Conservation (phyloP, 1,140 invertebrate genomes). For the Drosophila nasuta region DNA sequence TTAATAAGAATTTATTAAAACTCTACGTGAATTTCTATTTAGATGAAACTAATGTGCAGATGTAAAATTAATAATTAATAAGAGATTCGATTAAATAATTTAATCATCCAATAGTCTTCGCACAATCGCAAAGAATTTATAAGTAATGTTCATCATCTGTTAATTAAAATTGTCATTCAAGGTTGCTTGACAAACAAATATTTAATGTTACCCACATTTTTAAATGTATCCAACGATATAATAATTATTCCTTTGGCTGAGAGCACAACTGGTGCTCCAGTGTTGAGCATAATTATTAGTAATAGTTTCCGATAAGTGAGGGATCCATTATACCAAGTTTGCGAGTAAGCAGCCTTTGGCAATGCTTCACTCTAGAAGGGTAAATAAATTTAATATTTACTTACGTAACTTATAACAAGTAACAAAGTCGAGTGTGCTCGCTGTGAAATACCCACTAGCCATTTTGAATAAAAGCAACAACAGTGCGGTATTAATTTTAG, state of each 20-base stretch:
- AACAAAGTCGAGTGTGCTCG: no score
- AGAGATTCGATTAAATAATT: background rate
- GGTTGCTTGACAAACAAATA: no score
- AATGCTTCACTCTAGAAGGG: conserved; percentile 41
- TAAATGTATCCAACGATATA: conserved; percentile 55
- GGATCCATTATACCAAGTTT: conserved; percentile 48
- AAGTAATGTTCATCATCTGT: conserved; percentile 54
- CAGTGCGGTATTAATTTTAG: no score
- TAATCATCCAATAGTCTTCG: conserved; percentile 17
- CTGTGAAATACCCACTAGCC: no score
- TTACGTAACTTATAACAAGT: background rate
- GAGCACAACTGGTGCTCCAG: conserved; percentile 37
- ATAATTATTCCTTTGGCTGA: conserved; percentile 42
- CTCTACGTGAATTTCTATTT: background rate
- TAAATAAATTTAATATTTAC: background rate
- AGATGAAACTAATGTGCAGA: background rate
- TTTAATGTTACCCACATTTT: conserved; percentile 33
- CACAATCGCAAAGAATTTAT: conserved; percentile 26
- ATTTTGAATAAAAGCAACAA: no score
- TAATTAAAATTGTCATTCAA: background rate
- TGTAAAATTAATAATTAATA: background rate
- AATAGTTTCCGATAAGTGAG: conserved; percentile 41
- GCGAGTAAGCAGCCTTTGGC: conserved; percentile 30
- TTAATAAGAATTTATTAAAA: background rate
- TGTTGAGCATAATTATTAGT: conserved; percentile 28